A percentile compares a stretch with the other conserved stretches of the same genome.
These are phyloP conservation scores for Pagetopsis macropterus DNA, from an alignment of 2,797 vertebrate species.

Conservation along the genomic window DNA sequence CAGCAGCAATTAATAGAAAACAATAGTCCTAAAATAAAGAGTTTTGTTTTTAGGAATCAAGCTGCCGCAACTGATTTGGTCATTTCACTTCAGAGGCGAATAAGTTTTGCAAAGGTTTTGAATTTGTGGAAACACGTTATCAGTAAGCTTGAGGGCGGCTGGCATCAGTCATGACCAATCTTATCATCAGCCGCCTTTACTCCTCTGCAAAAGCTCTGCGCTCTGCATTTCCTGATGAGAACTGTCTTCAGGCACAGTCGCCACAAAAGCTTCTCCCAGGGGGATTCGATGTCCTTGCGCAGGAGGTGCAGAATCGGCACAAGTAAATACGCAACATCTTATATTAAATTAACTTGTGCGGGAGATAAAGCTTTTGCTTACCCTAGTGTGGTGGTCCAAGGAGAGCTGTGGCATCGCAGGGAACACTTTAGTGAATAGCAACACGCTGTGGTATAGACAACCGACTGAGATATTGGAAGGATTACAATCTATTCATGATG, in stretches of 20 bases:
- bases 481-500: background rate
- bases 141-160: slow-evolving; percentile 35
- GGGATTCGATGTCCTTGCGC: slow-evolving; percentile 49
- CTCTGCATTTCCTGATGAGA: slow-evolving; percentile 58
- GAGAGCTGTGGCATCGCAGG: slow-evolving; percentile 18
- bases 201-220: slow-evolving; percentile 53
- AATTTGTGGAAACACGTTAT: slow-evolving; percentile 41
- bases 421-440: slow-evolving; percentile 26
- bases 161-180: slow-evolving; percentile 59
- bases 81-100: slow-evolving; percentile 17
- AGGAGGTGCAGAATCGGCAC: slow-evolving; percentile 53
- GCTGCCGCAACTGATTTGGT: background rate
- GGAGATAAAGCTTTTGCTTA: slow-evolving; percentile 54
- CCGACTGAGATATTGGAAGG: slow-evolving; percentile 4
- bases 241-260: slow-evolving; percentile 41
- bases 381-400: slow-evolving; percentile 14
- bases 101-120: slow-evolving; percentile 15
- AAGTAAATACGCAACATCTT: slow-evolving; percentile 52
- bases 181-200: slow-evolving; percentile 47
- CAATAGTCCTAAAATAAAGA: background rate
- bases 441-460: background rate
- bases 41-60: background rate
- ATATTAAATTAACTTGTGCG: slow-evolving; percentile 57
- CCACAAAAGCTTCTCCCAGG: slow-evolving; percentile 54
- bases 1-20: slow-evolving; percentile 33